Conservation (phyloP, 2,888 invertebrate genomes). For the Drosophila picticornis region DNA sequence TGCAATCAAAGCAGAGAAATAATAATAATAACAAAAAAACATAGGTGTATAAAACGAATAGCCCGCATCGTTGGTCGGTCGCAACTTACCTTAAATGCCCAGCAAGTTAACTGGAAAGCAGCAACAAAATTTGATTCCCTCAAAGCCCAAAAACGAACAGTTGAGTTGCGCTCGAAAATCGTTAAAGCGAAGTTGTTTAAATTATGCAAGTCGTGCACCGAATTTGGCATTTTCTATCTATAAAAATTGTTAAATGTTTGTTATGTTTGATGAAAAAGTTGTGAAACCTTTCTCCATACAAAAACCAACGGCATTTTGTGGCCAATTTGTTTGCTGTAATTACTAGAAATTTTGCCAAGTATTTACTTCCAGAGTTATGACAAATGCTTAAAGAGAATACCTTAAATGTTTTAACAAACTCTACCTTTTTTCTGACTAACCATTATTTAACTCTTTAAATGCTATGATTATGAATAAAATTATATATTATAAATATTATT, state of each 20-base stretch:
- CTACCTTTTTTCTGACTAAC: background rate
- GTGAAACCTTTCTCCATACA: background rate
- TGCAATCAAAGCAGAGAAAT: slow-evolving; percentile 21
- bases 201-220: slow-evolving; percentile 46
- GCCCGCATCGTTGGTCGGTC: slow-evolving; percentile 14
- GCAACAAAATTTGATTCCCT: slow-evolving; percentile 22
- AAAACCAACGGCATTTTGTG: background rate
- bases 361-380: background rate
- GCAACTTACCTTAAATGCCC: slow-evolving; percentile 15
- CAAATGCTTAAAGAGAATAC: background rate
- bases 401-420: background rate
- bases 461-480: background rate
- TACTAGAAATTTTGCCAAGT: background rate
- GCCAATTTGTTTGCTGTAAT: background rate
- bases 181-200: background rate
- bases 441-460: background rate
- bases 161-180: slow-evolving; percentile 20
- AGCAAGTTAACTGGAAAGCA: slow-evolving; percentile 12
- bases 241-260: background rate
- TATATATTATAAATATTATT: background rate
- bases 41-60: slow-evolving; percentile 18
- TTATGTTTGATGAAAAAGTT: slow-evolving; percentile 4
- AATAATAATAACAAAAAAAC: slow-evolving; percentile 9
- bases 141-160: slow-evolving; percentile 40
- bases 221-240: slow-evolving; percentile 29